Base-by-base conservation (phyloP, 2,888 invertebrate species). In the Heliconius sara region DNA sequence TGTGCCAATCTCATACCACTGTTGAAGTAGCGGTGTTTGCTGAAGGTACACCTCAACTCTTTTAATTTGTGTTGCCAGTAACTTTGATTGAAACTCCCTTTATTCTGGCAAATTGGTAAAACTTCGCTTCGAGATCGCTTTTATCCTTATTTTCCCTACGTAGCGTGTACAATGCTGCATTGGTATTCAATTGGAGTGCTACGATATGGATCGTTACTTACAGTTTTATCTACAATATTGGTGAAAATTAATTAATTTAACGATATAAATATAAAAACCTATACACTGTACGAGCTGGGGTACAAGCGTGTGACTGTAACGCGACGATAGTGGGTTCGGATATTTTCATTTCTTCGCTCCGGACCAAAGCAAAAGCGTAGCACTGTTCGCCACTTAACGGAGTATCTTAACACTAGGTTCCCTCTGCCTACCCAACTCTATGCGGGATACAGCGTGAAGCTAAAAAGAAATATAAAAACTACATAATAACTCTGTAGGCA, bases 61-160 rank as follows among this genome's bases (percentile, higher is more conserved):
- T 90, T 88, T 86, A 88, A 91, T 92, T 92, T 92, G 90, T 91
- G 87, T 92, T 92, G 87, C 87, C 84, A 85, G 86, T 85, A 91
- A 91, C 86, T 92, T 92, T 91, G 91, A 92, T 92, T 92, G 91
- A 89, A 91, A 90, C 91, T 91, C 91, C 91, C 93, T 93, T 93
- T 94, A 93, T 93, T 93, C 88, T 91, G 87, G 87, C 86, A 92
- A 93, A 93, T 93, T 93, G 92, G 90, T 87, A 87, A 90, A 94
- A 94, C 88, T 94, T 93, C 83, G n/a, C n/a, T n/a, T n/a, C 83
- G 83, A 89, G 88, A 93, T 93, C 91, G 91, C 89, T 93, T 93
- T 94, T 91, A 91, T 92, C 91, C 87, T 87, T 80, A 79, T 81
- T 82, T 83, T 82, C 80, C 84, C 79, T 60, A 68, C n/a, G 73